phyloP scores from a whole-genome alignment of 2,797 vertebrate species.

The Margarornis squamiger region DNA sequence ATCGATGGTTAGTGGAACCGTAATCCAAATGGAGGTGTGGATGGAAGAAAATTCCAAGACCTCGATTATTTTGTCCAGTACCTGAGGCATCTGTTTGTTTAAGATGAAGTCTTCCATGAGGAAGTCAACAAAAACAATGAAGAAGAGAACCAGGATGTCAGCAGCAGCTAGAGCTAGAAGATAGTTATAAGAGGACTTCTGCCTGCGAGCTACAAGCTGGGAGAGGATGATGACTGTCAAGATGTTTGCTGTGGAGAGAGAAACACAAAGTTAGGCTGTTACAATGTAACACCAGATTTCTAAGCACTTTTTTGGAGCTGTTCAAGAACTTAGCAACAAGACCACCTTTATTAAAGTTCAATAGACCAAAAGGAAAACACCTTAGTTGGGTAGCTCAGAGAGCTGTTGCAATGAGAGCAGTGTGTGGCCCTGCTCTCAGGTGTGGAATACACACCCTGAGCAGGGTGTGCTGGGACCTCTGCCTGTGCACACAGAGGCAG shows the following conservation, averaged over 20 bases:
- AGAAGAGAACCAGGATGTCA: slow-evolving; percentile 92
- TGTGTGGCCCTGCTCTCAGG: background rate
- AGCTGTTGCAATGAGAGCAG: background rate
- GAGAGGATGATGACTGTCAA: slow-evolving; percentile 96
- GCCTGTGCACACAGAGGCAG: no score
- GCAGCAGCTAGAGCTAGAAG: slow-evolving; percentile 93
- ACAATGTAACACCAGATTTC: background rate
- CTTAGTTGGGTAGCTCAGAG: background rate
- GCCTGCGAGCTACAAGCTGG: slow-evolving; percentile 91
- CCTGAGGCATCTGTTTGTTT: slow-evolving; percentile 84
- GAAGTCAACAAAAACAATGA: slow-evolving; percentile 97
- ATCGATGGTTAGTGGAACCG: slow-evolving; percentile 92
- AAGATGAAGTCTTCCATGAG: slow-evolving; percentile 94
- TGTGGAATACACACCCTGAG: background rate
- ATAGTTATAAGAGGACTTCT: slow-evolving; percentile 99
- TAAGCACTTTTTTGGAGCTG: background rate
- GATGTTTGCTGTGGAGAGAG: slow-evolving; percentile 87
- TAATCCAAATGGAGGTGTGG: slow-evolving; percentile 98
- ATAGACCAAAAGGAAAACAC: background rate
- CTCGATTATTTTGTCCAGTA: slow-evolving; percentile 88
- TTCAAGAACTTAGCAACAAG: background rate
- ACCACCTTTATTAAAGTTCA: background rate
- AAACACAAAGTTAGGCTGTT: slow-evolving; percentile 4
- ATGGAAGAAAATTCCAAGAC: slow-evolving; percentile 96
- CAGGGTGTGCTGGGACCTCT: background rate